Evolutionary conservation across 2,113 vertebrate genomes (phyloP), one percentile per base, ranked within the genome.

Genomic region (Dromaius novaehollandiae): DNA sequence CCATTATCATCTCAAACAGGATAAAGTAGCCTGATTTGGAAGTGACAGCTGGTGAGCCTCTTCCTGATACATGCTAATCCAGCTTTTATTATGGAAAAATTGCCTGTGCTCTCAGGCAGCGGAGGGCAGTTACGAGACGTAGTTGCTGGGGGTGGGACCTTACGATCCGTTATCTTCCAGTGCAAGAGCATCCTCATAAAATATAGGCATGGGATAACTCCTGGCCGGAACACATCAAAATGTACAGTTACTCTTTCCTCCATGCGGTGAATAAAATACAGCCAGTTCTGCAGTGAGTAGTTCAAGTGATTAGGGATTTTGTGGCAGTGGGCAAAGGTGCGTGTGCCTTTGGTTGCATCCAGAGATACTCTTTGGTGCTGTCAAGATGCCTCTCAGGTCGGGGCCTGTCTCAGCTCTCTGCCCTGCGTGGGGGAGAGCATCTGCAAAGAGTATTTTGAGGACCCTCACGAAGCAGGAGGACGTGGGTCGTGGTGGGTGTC

Each of bases 81-180:
- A 99, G 98, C 99, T 99, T 99, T 99, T 99, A 99, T 99, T 99
- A 99, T 99, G 98, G 98, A 99, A 98, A 98, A 99, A 99, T 98
- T 98, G 98, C 98, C 98, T 98, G 98, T 91, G 98, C 98, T 99
- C 98, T 98, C 98, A 98, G 98, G 97, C 98, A 98, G 98, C 97
- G 97, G 98, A 94, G 97, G 98, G 99, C 98, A 98, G 98, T 98
- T 98, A 97, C 96, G 97, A 98, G 98, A 96, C 97, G 94, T 96
- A 92, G 98, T 98, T 97, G 98, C 98, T 46, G 96, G 98, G 98
- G 98, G 97, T 95, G 95, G 97, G 98, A 98, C 98, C 98, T 98
- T 50, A 97, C 89, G 98, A 97, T 92, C 97, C 95, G 93, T 98
- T 96, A 98, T 98, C 98, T 98, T 80, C 97, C 97, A 63, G 98